These are phyloP conservation scores for Dicyrtoma fusca DNA, from an alignment of 2,888 invertebrate genomes.

Conservation along the genomic window DNA sequence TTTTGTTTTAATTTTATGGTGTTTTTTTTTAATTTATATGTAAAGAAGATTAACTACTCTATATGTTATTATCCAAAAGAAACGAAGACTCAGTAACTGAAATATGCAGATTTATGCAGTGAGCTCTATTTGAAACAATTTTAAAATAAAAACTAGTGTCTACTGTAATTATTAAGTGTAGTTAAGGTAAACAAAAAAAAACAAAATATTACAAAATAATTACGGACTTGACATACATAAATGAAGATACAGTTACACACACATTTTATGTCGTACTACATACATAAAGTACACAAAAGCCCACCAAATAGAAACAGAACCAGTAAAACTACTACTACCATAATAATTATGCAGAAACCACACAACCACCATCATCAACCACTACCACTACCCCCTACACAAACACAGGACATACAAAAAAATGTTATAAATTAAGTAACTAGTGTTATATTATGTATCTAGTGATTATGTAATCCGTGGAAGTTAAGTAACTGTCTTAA, in stretches of 20 bases:
- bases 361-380: no score
- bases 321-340: background rate
- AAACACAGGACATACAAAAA: no score
- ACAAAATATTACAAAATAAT: conserved; percentile 12
- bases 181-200: background rate
- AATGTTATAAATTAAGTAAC: no score
- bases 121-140: conserved; percentile 26
- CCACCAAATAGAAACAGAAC: no score
- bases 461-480: no score
- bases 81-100: conserved; percentile 29
- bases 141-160: conserved; percentile 4
- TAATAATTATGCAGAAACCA: background rate
- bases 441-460: no score
- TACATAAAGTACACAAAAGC: background rate
- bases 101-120: conserved; percentile 35
- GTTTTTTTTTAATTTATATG: conserved; percentile 2
- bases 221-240: background rate
- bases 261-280: background rate
- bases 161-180: background rate
- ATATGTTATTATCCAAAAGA: background rate
- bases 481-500: no score
- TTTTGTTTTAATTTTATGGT: background rate
- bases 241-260: background rate
- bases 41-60: background rate
- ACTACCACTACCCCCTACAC: no score